Percentiles rank a stretch among this genome's conserved stretches.
phyloP scores from a whole-genome alignment of 2,888 invertebrate genomes.

The Gnatocerus cornutus region DNA sequence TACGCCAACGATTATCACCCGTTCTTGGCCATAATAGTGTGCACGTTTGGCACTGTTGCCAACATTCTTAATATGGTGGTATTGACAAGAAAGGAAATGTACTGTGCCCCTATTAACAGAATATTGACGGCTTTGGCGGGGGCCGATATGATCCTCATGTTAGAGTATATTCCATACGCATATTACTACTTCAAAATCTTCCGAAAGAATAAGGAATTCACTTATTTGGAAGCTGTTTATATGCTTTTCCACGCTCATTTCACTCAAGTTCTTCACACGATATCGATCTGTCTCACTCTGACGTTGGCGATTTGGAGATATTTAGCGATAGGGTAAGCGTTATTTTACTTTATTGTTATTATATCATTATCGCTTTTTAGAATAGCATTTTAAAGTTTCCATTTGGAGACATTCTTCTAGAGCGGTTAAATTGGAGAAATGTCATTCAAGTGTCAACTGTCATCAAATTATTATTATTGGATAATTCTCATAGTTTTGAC shows the following conservation, averaged over 20 bases:
- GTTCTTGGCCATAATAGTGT: slow-evolving; percentile 87
- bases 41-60: slow-evolving; percentile 89
- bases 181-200: slow-evolving; percentile 78
- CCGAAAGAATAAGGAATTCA: slow-evolving; percentile 78
- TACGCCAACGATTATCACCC: slow-evolving; percentile 85
- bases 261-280: slow-evolving; percentile 86
- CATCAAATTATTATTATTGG: no score
- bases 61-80: slow-evolving; percentile 92
- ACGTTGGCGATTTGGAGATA: slow-evolving; percentile 78
- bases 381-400: no score
- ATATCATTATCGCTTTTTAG: no score
- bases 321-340: slow-evolving; percentile 66
- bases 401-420: no score
- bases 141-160: slow-evolving; percentile 92
- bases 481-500: no score
- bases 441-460: no score
- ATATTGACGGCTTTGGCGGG: slow-evolving; percentile 90
- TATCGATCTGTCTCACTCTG: slow-evolving; percentile 87
- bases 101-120: slow-evolving; percentile 88
- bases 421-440: no score
- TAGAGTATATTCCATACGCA: slow-evolving; percentile 84
- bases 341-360: slow-evolving; percentile 1
- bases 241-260: slow-evolving; percentile 88
- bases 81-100: slow-evolving; percentile 86
- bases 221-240: slow-evolving; percentile 83